Base-by-base conservation (phyloP, 2,797 vertebrate genomes). In the Danio tinwini region DNA sequence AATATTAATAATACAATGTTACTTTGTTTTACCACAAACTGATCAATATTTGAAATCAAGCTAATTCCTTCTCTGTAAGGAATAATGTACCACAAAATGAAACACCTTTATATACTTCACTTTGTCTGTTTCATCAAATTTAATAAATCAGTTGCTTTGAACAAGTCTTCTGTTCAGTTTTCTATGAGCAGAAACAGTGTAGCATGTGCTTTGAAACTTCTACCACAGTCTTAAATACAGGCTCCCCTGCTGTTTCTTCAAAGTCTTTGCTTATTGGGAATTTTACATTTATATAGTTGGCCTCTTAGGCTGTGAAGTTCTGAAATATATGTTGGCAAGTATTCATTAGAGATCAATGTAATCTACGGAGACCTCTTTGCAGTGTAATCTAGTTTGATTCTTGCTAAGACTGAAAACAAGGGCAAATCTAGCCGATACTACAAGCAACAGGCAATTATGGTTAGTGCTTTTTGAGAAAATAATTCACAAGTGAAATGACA, bases 271-370 rank as follows among this genome's bases (percentile, higher is more conserved):
- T 65, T 67, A 37, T 56, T 56, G 10, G 13, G 21, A 16, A 45
- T 76, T 14, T 47, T 56, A 56, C 50, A 13, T 64, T 65, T 65
- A 55, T 67, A 65, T 37, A 76, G 50, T 29, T 65, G 74, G 50
- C 40, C 4, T 67, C 45, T 56, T 16, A 67, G 40, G 21, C 40
- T 76, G 19, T 67, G 50, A 47, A 55, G 49, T 55, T 44, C 6
- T 67, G 42, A 67, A 76, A 67, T 29, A 65, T 55, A 55, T 10
- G 39, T 55, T 39, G 45, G 50, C 14, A 29, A 29, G 62, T 56
- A 65, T 56, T 65, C 50, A 76, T 65, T 75, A 75, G 45, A 62
- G 58, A 40, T 44, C 49, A 12, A 19, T 53, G 45, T 56, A 55
- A 76, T 76, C 50, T 76, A 65, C 17, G 76, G 40, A 65, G 14